Conservation (phyloP, 2,113 vertebrate genomes). For the Pedetes capensis region DNA sequence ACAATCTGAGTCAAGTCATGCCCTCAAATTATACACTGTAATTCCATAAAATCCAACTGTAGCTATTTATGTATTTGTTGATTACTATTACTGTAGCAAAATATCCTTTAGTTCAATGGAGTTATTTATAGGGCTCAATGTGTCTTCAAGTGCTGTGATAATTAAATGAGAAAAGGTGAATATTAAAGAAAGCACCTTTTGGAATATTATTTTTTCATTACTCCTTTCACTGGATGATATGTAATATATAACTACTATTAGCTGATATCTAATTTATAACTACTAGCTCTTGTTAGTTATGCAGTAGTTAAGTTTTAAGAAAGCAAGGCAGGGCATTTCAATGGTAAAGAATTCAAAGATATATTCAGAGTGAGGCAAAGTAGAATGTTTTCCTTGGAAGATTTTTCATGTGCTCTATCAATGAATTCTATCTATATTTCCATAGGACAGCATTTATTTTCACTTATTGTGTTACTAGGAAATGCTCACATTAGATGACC, state of each 20-base stretch:
- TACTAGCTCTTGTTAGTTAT: constrained; percentile 16
- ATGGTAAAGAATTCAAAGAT: not conserved
- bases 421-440: not conserved
- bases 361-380: not conserved
- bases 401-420: not conserved
- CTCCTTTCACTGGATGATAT: not conserved
- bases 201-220: not conserved
- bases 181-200: not conserved
- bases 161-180: not conserved
- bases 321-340: not conserved
- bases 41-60: constrained; percentile 56
- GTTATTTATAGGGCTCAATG: constrained; percentile 32
- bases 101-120: constrained; percentile 48
- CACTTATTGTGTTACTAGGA: not conserved
- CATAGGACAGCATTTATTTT: not conserved
- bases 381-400: not conserved
- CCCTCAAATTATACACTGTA: constrained; percentile 69
- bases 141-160: not conserved
- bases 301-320: not conserved
- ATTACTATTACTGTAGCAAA: constrained; percentile 55
- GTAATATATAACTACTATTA: too few species aligned
- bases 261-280: not conserved
- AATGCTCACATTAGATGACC: not conserved
- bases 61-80: constrained; percentile 56
- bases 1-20: constrained; percentile 54